phyloP scores from a whole-genome alignment of 1,140 invertebrate species.

The Ceratosolen fusciceps region DNA sequence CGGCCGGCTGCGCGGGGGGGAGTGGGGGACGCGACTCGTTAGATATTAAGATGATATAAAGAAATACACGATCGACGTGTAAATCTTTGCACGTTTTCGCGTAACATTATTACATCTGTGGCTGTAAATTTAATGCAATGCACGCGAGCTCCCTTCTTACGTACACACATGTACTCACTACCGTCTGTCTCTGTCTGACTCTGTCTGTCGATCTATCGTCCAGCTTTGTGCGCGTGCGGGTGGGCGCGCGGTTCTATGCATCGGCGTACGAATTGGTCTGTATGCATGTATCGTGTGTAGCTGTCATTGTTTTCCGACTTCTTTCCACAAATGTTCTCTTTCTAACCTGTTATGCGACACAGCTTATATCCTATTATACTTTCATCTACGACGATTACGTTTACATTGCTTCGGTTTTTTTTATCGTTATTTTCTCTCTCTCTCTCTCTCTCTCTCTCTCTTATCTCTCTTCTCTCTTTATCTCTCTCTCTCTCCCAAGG shows the following conservation, averaged over 20 bases:
- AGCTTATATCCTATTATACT: slow-evolving; percentile 40
- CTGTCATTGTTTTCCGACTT: slow-evolving; percentile 37
- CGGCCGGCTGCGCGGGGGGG: not conserved
- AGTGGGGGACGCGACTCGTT: slow-evolving; percentile 31
- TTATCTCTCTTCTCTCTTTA: not conserved
- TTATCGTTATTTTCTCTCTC: not conserved
- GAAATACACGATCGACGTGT: slow-evolving; percentile 64
- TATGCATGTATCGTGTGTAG: not conserved
- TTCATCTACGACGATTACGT: slow-evolving; percentile 48
- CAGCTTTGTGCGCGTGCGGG: not conserved
- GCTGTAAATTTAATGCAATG: slow-evolving; percentile 19
- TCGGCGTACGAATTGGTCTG: not conserved
- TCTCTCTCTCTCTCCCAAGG: slow-evolving; percentile 13
- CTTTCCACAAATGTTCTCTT: slow-evolving; percentile 24
- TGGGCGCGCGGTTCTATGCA: not conserved
- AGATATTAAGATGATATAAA: slow-evolving; percentile 54
- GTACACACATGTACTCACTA: not conserved
- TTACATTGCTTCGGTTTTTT: slow-evolving; percentile 48
- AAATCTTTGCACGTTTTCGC: too few species aligned
- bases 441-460: too few species aligned
- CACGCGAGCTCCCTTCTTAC: not conserved
- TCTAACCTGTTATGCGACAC: slow-evolving; percentile 38
- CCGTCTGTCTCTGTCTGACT: too few species aligned
- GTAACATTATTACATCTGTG: too few species aligned
- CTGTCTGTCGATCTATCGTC: too few species aligned